A percentile compares a stretch with the other conserved stretches of the same genome.
phyloP scores from a whole-genome alignment of 2,888 invertebrate species.

The Synanthedon myopaeformis region DNA sequence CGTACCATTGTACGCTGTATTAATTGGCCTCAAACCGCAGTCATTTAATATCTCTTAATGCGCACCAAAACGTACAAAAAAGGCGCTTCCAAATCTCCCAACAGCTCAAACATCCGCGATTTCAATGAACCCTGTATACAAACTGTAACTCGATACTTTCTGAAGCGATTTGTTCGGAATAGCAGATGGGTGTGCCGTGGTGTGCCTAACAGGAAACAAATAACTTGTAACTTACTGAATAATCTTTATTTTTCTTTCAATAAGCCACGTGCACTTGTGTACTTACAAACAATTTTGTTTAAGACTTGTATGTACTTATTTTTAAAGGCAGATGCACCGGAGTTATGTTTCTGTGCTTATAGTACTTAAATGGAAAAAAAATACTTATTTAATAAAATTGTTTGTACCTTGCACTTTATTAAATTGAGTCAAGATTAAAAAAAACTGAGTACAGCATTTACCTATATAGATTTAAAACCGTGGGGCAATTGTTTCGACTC shows the following conservation, averaged over 20 bases:
- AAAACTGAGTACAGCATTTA: too few relatives aligned
- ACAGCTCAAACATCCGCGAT: slow-evolving; percentile 41
- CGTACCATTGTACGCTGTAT: slow-evolving; percentile 41
- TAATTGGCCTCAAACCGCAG: slow-evolving; percentile 61
- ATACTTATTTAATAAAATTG: too few relatives aligned
- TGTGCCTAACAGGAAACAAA: slow-evolving; percentile 63
- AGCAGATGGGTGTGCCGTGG: slow-evolving; percentile 58
- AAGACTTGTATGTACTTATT: slow-evolving; percentile 34
- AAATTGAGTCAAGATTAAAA: too few relatives aligned
- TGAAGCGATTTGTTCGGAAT: slow-evolving; percentile 53
- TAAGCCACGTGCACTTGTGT: slow-evolving; percentile 32
- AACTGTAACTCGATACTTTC: slow-evolving; percentile 60
- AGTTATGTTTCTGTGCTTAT: too few relatives aligned
- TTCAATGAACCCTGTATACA: slow-evolving; percentile 27
- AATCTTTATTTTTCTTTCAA: slow-evolving; percentile 26
- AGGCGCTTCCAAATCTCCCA: slow-evolving; percentile 42
- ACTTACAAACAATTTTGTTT: slow-evolving; percentile 22
- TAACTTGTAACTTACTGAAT: slow-evolving; percentile 50
- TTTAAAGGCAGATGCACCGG: slow-evolving; percentile 20
- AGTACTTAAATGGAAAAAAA: too few relatives aligned
- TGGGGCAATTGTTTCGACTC: too few relatives aligned
- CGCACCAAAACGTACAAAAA: slow-evolving; percentile 41
- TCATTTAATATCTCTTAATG: slow-evolving; percentile 57
- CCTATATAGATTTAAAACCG: too few relatives aligned
- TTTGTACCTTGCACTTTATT: too few relatives aligned